Percentiles rank a stretch among this genome's conserved stretches.
These are phyloP conservation scores for Malacoctenus gilli DNA, from an alignment of 2,797 vertebrate genomes.

Conservation along the genomic window DNA sequence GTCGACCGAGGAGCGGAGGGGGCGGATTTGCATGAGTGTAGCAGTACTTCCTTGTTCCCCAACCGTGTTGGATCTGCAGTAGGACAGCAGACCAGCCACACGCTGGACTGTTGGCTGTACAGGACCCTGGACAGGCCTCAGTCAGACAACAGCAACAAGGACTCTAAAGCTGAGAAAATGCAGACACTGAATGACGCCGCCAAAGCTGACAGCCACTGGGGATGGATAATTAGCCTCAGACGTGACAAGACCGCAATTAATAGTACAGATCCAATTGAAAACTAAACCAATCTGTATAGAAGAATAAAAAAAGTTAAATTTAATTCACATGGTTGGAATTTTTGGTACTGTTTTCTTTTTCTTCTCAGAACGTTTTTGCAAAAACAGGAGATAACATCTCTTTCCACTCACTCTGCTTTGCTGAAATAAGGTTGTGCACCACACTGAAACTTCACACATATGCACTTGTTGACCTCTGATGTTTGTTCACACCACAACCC, in stretches of 20 bases:
- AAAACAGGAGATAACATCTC: neutral
- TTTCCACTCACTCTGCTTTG: neutral
- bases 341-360: conserved; percentile 32
- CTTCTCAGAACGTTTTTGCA: conserved; percentile 5
- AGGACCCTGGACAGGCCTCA: conserved; percentile 14
- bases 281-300: conserved; percentile 17
- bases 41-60: conserved; percentile 40
- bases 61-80: conserved; percentile 34
- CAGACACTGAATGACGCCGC: conserved; percentile 2
- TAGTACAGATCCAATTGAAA: conserved; percentile 27
- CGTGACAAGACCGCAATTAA: neutral
- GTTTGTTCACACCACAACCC: conserved; percentile 44
- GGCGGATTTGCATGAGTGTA: conserved; percentile 52
- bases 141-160: conserved; percentile 3
- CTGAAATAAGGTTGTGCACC: neutral
- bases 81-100: neutral
- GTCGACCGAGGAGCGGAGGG: neutral
- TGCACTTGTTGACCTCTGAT: conserved; percentile 17
- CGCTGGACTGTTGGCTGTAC: conserved; percentile 18
- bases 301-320: conserved; percentile 18
- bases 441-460: no score
- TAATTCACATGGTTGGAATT: conserved; percentile 29
- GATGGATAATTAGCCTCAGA: neutral
- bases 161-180: neutral
- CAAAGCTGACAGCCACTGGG: neutral